Base-by-base conservation (phyloP, 2,797 vertebrate species). In the Petrocephalus schoutedeni region DNA sequence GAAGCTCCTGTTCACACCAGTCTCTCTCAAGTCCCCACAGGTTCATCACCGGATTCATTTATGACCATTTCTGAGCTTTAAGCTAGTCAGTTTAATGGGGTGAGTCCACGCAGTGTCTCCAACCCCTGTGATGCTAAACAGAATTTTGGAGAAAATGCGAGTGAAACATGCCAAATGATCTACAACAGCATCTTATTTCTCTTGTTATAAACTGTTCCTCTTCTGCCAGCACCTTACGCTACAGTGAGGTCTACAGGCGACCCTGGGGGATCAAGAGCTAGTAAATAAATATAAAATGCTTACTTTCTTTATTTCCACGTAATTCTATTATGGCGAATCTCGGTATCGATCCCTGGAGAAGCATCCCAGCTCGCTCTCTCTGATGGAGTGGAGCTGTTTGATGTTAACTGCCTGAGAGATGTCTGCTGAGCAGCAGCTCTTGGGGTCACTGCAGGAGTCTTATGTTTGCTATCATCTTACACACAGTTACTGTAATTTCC, bases 201-300 rank as follows among this genome's bases (percentile, higher is more conserved):
- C 21, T 85, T 21, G 4, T 56, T 85, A 36, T 19, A 58, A 41
- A 41, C 54, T 58, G 45, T 36, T 21, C n/a, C 58, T 59, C 85
- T 8, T 32, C 28, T 59, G 12, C 23, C 83, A 53, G 19, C 36
- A 28, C 32, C 10, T 32, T 80, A 23, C 21, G 23, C n/a, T 61
- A 2, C 74, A 82, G n/a, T 45, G 36, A 19, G 4, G 41, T 49
- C 45, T 28, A n/a, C 28, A 58, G 3, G 32, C 7, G 10, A 19
- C 59, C 59, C 36, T 41, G 45, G 58, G 32, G 61, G 41, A 71
- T 56, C 49, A 57, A 71, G 59, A 53, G 45, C 8, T 32, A 71
- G 49, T 56, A 85, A 88, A 88, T 71, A 56, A 54, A 85, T 53
- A 88, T 61, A 67, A 85, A 88, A 56, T 53, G 61, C 57, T 85